These are phyloP conservation scores for Anoplopoma fimbria DNA, from an alignment of 2,113 vertebrate species.

Conservation along the genomic window DNA sequence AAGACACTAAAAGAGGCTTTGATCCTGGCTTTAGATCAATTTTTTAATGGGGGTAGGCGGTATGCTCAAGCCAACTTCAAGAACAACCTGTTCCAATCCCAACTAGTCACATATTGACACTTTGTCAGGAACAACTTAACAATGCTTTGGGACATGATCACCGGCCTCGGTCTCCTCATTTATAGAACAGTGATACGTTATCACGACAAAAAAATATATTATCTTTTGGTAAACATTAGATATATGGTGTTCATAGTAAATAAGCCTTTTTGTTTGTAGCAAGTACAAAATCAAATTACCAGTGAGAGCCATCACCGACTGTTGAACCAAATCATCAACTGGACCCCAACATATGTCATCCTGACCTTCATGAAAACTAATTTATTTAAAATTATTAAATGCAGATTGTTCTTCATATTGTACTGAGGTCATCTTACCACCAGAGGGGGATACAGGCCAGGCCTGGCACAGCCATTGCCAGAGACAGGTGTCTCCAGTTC, in stretches of 20 bases:
- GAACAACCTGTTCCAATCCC: no score
- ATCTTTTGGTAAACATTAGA: no score
- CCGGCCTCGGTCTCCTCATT: no score
- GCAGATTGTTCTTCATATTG: not conserved
- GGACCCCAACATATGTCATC: not conserved
- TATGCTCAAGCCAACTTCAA: not conserved
- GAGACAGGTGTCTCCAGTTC: conserved; percentile 59
- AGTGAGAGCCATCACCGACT: not conserved
- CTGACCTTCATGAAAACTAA: not conserved
- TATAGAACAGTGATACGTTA: no score
- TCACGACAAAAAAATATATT: no score
- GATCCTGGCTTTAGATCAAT: not conserved
- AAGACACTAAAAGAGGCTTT: not conserved
- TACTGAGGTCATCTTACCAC: conserved; percentile 52
- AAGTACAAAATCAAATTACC: not conserved
- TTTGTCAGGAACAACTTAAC: no score
- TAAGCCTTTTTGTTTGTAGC: not conserved
- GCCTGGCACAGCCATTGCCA: conserved; percentile 53
- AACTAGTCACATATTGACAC: no score
- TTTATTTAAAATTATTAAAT: not conserved
- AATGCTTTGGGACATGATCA: no score
- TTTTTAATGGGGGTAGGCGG: not conserved
- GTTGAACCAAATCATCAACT: not conserved
- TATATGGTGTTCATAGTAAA: no score
- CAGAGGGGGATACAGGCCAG: conserved; percentile 62